These are phyloP conservation scores for Pocillopora verrucosa DNA, from an alignment of 64 coral and sea anemone genomes.

Conservation along the genomic window DNA sequence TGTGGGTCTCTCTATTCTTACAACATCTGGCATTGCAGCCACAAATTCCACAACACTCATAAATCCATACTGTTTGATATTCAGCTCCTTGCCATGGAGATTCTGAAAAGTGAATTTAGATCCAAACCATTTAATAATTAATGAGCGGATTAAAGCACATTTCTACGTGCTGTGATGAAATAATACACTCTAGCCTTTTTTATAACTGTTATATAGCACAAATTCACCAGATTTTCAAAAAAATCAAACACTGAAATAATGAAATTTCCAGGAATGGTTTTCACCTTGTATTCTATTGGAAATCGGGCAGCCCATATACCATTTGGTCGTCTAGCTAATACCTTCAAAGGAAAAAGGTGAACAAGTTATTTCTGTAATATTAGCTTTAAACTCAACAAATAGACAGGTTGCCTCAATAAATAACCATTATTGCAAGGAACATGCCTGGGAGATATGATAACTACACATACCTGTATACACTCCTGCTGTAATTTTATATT, in stretches of 20 bases:
- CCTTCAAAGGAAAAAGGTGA: constrained; percentile 14
- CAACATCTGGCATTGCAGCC: constrained; percentile 90
- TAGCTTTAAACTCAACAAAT: too few species aligned
- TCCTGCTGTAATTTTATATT: constrained; percentile 69
- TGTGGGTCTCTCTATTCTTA: constrained; percentile 87
- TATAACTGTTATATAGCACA: too few species aligned
- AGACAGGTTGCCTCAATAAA: background rate
- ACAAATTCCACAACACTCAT: constrained; percentile 88
- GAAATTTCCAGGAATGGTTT: too few species aligned
- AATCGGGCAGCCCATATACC: constrained; percentile 95
- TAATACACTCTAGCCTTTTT: too few species aligned
- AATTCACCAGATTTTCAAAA: too few species aligned
- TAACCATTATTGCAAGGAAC: background rate
- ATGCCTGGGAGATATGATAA: background rate
- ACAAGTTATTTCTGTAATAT: background rate
- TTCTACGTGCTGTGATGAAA: too few species aligned
- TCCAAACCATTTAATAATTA: too few species aligned
- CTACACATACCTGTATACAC: constrained; percentile 54
- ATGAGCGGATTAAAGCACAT: too few species aligned
- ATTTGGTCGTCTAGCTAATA: constrained; percentile 82
- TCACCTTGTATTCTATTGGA: constrained; percentile 89
- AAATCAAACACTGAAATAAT: too few species aligned
- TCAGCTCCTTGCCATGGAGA: constrained; percentile 67
- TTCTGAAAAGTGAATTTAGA: constrained; percentile 45
- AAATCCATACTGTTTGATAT: constrained; percentile 71